Conservation (phyloP, 2,888 invertebrate genomes). For the Matsumyia berberina region DNA sequence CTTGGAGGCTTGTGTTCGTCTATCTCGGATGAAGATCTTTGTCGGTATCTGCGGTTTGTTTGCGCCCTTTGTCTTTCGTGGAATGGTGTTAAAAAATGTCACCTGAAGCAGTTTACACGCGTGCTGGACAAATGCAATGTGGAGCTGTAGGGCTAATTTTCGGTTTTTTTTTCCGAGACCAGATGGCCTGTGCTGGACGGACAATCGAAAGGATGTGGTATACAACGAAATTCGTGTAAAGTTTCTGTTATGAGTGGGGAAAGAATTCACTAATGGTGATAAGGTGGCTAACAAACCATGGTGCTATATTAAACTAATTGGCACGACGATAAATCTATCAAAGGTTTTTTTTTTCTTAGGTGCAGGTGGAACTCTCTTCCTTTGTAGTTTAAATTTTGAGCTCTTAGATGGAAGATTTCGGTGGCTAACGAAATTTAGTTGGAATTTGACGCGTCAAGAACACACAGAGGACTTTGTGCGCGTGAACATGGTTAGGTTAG, state of each 20-base stretch:
- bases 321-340: constrained; percentile 70
- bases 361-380: constrained; percentile 47
- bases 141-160: constrained; percentile 65
- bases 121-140: constrained; percentile 37
- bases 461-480: too few species aligned
- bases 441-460: too few species aligned
- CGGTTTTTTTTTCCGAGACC: constrained; percentile 30
- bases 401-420: too few species aligned
- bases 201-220: constrained; percentile 8
- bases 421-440: too few species aligned
- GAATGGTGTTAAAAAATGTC: constrained; percentile 73
- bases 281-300: constrained; percentile 69
- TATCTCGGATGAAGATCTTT: constrained; percentile 62
- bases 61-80: constrained; percentile 46
- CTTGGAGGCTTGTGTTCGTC: constrained; percentile 19
- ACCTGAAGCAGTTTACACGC: constrained; percentile 69
- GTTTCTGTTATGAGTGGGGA: constrained; percentile 44
- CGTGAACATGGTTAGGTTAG: too few species aligned
- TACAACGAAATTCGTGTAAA: constrained; percentile 54
- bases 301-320: constrained; percentile 76
- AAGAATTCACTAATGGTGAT: constrained; percentile 69
- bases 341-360: constrained; percentile 11
- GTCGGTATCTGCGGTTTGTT: constrained; percentile 42
- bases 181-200: constrained; percentile 44
- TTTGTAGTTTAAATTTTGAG: neutral